Evolutionary conservation across 2,888 invertebrate species (phyloP), one percentile per base, ranked within the genome.

Genomic region (Cantharis flavilabris): DNA sequence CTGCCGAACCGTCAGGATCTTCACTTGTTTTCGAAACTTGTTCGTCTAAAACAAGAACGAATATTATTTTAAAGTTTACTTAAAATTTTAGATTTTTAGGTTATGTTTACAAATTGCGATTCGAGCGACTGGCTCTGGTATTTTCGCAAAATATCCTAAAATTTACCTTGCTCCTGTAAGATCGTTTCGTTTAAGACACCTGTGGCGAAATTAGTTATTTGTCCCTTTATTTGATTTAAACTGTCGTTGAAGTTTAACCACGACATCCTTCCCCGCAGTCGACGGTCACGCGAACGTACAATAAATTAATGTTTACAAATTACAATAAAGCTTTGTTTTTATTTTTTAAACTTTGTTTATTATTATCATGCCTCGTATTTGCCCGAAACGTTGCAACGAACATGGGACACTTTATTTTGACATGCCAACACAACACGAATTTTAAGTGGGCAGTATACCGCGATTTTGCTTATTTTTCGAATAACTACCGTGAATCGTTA

Each of bases 151-250:
- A 49, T n/a, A 7, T 7, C 7, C 0, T 5, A 49, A 49, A 49
- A n/a, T 23, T 23, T 67, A 67, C 65, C 65, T 67, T 23, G 62
- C 28, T 73, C 71, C 7, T 62, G 23, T 18, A 71, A 93, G 84
- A 91, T 90, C 80, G 90, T 91, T 84, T 97, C 97, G 81, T 95
- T 93, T 86, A 97, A 91, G 83, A 97, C 96, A 89, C 96, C 97
- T 87, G 95, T 95, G 77, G 97, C 97, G 85, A 97, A 94, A 89
- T 92, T 97, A 49, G 94, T 92, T 84, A 97, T 92, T 90, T 97
- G 97, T 82, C 96, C 97, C 88, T 96, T 97, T 81, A 97, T 89
- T 88, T 91, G 92, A 86, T 88, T 92, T 82, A 92, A 89, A 89
- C 92, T 92, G 84, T 92, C 90, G 87, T 94, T 94, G 77, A 91